Percentiles rank a stretch among this genome's conserved stretches.
These are phyloP conservation scores for Strigops habroptila DNA, from an alignment of 2,113 vertebrate genomes.

Conservation along the genomic window DNA sequence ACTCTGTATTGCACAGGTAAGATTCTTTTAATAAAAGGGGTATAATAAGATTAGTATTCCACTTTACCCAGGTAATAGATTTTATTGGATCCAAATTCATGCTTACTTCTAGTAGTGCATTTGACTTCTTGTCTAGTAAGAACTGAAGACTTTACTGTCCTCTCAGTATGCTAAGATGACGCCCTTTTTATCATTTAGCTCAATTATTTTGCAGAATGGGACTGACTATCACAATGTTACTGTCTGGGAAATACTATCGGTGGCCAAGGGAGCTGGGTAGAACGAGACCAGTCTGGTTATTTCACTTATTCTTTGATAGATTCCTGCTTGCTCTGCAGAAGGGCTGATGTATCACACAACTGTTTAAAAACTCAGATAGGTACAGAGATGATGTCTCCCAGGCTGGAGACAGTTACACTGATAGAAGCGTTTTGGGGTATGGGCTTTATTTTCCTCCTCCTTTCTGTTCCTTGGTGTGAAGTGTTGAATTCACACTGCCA, in stretches of 20 bases:
- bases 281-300: background rate
- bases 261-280: background rate
- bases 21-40: background rate
- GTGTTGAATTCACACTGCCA: background rate
- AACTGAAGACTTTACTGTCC: background rate
- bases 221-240: background rate
- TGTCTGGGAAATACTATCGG: background rate
- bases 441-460: background rate
- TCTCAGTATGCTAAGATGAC: background rate
- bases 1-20: background rate
- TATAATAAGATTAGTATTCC: background rate
- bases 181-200: background rate
- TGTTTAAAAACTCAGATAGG: background rate
- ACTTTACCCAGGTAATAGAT: background rate
- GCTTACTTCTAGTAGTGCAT: background rate
- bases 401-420: background rate
- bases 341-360: fast-evolving
- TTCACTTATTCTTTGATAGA: background rate
- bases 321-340: background rate
- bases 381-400: background rate
- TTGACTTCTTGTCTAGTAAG: background rate
- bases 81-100: background rate
- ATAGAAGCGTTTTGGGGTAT: background rate
- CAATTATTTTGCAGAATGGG: background rate
- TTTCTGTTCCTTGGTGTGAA: background rate